These are phyloP conservation scores for Akabosia matsudoensis DNA, from an alignment of 1,140 invertebrate genomes.

Conservation along the genomic window DNA sequence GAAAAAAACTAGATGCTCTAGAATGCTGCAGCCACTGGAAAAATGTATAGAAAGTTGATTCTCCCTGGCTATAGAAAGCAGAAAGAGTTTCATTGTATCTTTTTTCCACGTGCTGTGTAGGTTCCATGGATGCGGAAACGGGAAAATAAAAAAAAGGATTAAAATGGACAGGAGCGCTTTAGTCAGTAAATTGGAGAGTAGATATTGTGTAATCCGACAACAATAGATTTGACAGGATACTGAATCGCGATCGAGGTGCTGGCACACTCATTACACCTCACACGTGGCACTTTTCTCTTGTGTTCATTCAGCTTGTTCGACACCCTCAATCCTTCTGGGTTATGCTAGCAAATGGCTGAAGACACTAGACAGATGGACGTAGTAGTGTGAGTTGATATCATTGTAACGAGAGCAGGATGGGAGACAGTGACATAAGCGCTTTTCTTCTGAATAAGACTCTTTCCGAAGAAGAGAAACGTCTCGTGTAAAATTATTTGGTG, in stretches of 20 bases:
- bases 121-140: neutral
- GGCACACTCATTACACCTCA: neutral
- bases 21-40: too few relatives aligned
- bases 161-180: constrained; percentile 20
- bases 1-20: too few relatives aligned
- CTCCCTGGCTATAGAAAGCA: too few relatives aligned
- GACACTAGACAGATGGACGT: neutral
- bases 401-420: too few relatives aligned
- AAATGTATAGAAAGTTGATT: too few relatives aligned
- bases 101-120: neutral
- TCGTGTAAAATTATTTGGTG: neutral
- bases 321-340: neutral
- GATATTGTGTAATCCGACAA: constrained; percentile 18
- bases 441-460: neutral
- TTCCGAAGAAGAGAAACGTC: neutral
- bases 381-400: neutral
- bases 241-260: constrained; percentile 14
- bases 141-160: constrained; percentile 23
- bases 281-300: constrained; percentile 1
- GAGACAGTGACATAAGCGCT: too few relatives aligned
- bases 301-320: neutral
- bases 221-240: constrained; percentile 14
- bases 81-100: neutral
- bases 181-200: constrained; percentile 20
- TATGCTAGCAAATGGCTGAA: neutral